Evolutionary conservation across 2,888 invertebrate species (phyloP), one percentile per base, ranked within the genome.

Genomic region (Dynastes maya): DNA sequence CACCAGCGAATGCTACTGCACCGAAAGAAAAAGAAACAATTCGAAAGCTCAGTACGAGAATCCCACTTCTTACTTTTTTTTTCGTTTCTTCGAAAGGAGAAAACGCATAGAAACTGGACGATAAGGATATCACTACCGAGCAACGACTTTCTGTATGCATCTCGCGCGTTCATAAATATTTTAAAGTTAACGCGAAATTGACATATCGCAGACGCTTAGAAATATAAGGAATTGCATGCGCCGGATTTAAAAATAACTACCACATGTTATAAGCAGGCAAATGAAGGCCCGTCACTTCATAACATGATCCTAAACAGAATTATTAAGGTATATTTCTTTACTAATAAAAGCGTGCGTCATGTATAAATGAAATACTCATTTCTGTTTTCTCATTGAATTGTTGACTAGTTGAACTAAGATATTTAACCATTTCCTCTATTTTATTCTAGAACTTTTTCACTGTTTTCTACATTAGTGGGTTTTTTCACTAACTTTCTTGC

Each of bases 181-280:
- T 68, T 61, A 40, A 70, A 49, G 45, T 77, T 70, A 63, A 40
- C 68, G 77, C 61, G 75, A 74, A 75, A 78, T 75, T 78, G 78
- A 78, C 78, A 78, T 65, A 74, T 78, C 78, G 53, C 78, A 78
- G 78, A 78, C 75, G 78, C 78, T 78, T 75, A 78, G 53, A 67
- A 78, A 78, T 78, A 78, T 78, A 78, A 78, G 74, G 78, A 78
- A 78, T 78, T 78, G 78, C 78, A 67, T 76, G 53, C 65, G 67
- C 55, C 51, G 45, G 11, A 29, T 22, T 55, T 77, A 71, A 77
- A 77, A 77, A 77, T 77, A 71, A 45, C 45, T 2, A 37, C 55
- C 27, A 71, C 58, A 53, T 64, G 45, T n/a, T 64, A 53, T 76
- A 51, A 27, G 49, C 37, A 55, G 16, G 32, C 71, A 53, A 71